Evolutionary conservation across 2,113 vertebrate genomes (phyloP), one percentile per base, ranked within the genome.

Genomic region (Petrocephalus zakoni): DNA sequence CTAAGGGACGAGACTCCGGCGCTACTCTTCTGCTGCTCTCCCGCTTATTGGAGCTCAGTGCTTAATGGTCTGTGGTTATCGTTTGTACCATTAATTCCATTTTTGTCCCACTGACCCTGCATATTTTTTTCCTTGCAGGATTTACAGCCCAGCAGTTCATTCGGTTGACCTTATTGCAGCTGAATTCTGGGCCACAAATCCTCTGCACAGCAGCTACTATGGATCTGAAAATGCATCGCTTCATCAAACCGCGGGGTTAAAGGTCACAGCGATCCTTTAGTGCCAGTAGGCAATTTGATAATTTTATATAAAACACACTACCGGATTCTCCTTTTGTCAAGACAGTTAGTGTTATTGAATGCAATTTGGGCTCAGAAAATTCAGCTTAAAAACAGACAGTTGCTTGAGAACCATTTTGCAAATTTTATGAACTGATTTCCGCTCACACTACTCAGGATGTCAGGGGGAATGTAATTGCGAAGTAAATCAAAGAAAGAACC

Each of bases 391-490:
- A 78, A 37, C n/a, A 64, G 61, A 64, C 61, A 64, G 61, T 64
- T 64, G 61, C 61, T 64, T 64, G 75, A 81, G 34, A 49, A 83
- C 37, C 34, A 1, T 83, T n/a, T 83, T 83, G 81, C 34, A 78
- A 78, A 19, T 78, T 78, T 78, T 78, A 78, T 78, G 72, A 78
- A 78, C 81, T 83, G 34, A 83, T 83, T 49, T 83, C 37, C 81
- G n/a, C 42, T 83, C 46, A 9, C 78, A 11, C 78, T 22, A 42
- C 17, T 49, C 22, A 10, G 19, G 17, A 22, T 49, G 37, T 49
- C 81, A 49, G 11, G 19, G 46, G 19, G 72, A 25, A 42, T 19
- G 34, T 78, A 78, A 78, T 8, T 78, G 72, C 29, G 5, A 78
- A 42, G 13, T 78, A n/a, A 78, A 78, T 42, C 29, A 42, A 42